Evolutionary conservation across 2,113 vertebrate species (phyloP).

Genomic region (Balaeniceps rex): DNA sequence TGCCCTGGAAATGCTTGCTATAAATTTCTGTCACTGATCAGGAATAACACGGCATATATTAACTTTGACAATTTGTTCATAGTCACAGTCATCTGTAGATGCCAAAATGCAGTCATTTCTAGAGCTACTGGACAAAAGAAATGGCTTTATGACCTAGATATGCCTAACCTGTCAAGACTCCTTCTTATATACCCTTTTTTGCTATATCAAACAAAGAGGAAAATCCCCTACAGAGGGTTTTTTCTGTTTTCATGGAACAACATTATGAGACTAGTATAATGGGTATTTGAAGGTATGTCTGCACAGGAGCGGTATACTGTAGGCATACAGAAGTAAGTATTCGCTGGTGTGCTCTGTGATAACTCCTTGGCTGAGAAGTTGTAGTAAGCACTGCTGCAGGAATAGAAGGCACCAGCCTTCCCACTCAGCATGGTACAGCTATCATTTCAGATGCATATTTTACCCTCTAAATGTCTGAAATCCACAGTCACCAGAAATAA

Average conservation of each 20-base stretch:
- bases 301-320: accelerated
- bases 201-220: not conserved
- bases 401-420: not conserved
- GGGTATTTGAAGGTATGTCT: not conserved
- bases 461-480: not conserved
- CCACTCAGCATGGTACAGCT: not conserved
- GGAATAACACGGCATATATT: not conserved
- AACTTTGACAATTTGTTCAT: not conserved
- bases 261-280: not conserved
- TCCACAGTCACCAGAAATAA: conserved; percentile 6
- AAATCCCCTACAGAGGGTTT: not conserved
- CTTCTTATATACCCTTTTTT: not conserved
- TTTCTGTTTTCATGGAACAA: not conserved
- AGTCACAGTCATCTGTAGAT: not conserved
- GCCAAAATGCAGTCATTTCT: not conserved
- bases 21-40: not conserved
- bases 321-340: not conserved
- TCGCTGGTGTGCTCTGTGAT: not conserved
- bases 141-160: not conserved
- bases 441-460: not conserved
- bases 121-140: not conserved
- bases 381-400: not conserved
- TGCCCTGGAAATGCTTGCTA: not conserved
- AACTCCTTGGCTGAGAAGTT: not conserved
- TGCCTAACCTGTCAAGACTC: not conserved